These are phyloP conservation scores for Ecliptopera silaceata DNA, from an alignment of 2,888 invertebrate genomes.

Conservation along the genomic window DNA sequence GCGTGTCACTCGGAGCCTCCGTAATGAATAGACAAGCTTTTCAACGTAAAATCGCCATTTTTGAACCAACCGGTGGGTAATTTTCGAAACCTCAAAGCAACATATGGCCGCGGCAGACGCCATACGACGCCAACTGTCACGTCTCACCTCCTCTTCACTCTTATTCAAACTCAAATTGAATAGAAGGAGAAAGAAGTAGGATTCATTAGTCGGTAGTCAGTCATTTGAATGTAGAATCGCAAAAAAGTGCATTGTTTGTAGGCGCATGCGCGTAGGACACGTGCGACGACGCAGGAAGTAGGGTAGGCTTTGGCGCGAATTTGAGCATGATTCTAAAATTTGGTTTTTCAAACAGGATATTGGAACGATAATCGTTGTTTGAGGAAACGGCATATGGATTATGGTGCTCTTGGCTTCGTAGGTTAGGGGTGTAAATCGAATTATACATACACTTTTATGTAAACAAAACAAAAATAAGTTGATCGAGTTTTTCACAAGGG, in stretches of 20 bases:
- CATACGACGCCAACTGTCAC: conserved; percentile 75
- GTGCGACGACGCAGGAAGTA: conserved; percentile 67
- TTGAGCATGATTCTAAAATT: conserved; percentile 65
- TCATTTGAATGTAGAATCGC: conserved; percentile 75
- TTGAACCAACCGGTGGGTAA: conserved; percentile 63
- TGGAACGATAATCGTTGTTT: conserved; percentile 67
- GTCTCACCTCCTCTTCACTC: conserved; percentile 53
- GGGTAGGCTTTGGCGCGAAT: conserved; percentile 79
- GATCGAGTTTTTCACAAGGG: not conserved
- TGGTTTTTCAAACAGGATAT: conserved; percentile 73
- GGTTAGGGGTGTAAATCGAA: conserved; percentile 16
- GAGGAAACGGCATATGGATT: conserved; percentile 73
- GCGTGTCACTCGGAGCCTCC: conserved; percentile 46
- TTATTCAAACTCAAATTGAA: conserved; percentile 25
- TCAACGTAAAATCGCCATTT: conserved; percentile 63
- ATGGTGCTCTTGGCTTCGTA: conserved; percentile 43
- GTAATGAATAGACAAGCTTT: conserved; percentile 71
- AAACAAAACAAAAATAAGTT: not conserved
- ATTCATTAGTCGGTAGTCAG: conserved; percentile 78
- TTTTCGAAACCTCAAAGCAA: conserved; percentile 79
- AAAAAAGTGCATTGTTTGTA: conserved; percentile 75
- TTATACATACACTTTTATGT: not conserved
- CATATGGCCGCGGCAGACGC: conserved; percentile 81
- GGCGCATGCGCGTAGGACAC: conserved; percentile 63
- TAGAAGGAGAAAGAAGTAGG: conserved; percentile 54